Evolutionary conservation across 1,140 invertebrate species (phyloP), one percentile per base, ranked within the genome.

Genomic region (Nymphalis io): DNA sequence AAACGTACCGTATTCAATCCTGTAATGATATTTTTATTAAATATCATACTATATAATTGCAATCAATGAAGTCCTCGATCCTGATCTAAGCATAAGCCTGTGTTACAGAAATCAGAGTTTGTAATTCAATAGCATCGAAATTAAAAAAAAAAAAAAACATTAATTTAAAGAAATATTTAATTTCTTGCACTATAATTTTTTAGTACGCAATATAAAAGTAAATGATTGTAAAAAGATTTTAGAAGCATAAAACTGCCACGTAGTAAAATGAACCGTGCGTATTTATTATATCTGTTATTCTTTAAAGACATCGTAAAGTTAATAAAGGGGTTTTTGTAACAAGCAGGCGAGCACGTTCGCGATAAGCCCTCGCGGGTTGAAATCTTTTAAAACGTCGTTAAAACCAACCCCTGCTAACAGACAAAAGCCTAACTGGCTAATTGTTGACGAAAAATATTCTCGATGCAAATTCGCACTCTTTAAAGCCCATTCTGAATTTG

Each of bases 361-460:
- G 88, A 88, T 89, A 89, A 89, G 85, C 87, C 75, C 76, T 73
- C 78, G 72, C 72, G 80, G 80, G 81, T 82, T 78, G 80, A 77
- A 89, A 91, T 91, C 87, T 89, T 89, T 91, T 90, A 91, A 89
- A 90, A 89, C 81, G 82, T 89, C 87, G 87, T 91, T 91, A 91
- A 90, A 90, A 75, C 79, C 83, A 84, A 85, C 85, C 87, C 84
- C 82, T 61, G 79, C 74, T 70, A 69, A 78, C 79, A 88, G 87
- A 89, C 87, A 88, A 90, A 89, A 81, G 82, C 83, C 81, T 83
- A 82, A 85, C 84, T 75, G 82, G 80, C 84, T 91, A 90, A 90
- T 91, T 90, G 85, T 86, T 90, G 84, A 87, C 83, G 88, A 87
- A 87, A 89, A 88, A 89, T 87, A 88, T 88, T 85, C 84, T 85